Base-by-base conservation (phyloP, 2,888 invertebrate genomes). In the Nesidiocoris tenuis region DNA sequence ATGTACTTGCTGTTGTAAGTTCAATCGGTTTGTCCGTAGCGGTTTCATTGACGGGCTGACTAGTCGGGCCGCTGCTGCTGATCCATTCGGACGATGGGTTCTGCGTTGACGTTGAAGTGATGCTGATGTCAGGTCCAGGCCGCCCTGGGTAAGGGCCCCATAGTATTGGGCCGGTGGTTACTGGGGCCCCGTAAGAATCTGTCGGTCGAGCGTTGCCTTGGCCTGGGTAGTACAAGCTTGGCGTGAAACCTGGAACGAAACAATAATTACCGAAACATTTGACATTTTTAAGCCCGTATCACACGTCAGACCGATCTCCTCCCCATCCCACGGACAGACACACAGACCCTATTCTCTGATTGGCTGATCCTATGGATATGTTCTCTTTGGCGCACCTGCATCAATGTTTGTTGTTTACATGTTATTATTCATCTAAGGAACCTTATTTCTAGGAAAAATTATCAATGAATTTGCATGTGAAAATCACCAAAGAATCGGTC, bases 121-220 rank as follows among this genome's bases (percentile, higher is more conserved):
- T 59, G 59, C 57, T 57, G 57, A 70, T 24, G 0, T 59, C 57
- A 3, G 22, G 24, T n/a, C 70, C 61, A 23, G 59, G 70, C n/a
- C 7, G 17, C 16, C 70, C 70, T 25, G 72, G 17, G 19, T 61
- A 63, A 9, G 24, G 39, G n/a, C 72, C 72, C 72, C 72, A 72
- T 17, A 70, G 18, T 2, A 70, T 24, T 9, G 72, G 72, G n/a
- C 63, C 72, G 5, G 72, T 5, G 2, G 72, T 72, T 2, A 72
- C 72, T 61, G 72, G 72, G 21, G 54, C 61, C 1, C 72, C 72
- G 61, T 72, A 72, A 16, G 72, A 72, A 39, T 72, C 72, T n/a
- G 72, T 72, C 7, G 72, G 72, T 3, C 17, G 61, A 3, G 54
- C 21, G 21, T 21, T 61, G 1, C 57, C 72, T 0, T 7, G 56